Conservation (phyloP, 2,113 vertebrate species). For the Ochotona princeps region DNA sequence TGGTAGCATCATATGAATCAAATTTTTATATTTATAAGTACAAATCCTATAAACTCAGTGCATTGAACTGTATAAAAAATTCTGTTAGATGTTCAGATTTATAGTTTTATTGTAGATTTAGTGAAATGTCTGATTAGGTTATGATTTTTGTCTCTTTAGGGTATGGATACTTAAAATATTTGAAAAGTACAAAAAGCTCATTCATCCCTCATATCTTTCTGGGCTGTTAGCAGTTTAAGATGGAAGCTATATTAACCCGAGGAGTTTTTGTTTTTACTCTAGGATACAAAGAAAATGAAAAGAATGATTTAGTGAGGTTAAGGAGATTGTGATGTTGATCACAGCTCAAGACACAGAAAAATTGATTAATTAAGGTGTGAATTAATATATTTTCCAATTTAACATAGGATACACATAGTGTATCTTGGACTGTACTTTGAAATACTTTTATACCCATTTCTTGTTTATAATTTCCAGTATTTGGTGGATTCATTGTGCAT, state of each 20-base stretch:
- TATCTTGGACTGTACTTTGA: not conserved
- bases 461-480: not conserved
- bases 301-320: not conserved
- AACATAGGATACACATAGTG: not conserved
- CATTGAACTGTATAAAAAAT: not conserved
- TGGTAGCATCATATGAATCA: not conserved
- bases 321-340: not conserved
- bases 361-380: not conserved
- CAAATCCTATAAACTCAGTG: not conserved
- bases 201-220: not conserved
- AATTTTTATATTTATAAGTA: not conserved
- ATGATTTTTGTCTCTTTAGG: not conserved
- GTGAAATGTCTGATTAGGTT: not conserved
- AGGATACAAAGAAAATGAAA: not conserved
- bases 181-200: not conserved
- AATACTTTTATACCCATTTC: not conserved
- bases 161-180: not conserved
- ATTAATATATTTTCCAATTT: not conserved
- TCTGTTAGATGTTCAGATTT: slow-evolving; percentile 6
- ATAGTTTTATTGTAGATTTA: slow-evolving; percentile 20
- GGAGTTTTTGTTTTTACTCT: slow-evolving; percentile 9
- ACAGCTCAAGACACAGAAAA: not conserved
- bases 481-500: not conserved
- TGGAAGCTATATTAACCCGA: not conserved
- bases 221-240: not conserved